Conservation (phyloP, 2,888 invertebrate species). For the Epinotia nisella region DNA sequence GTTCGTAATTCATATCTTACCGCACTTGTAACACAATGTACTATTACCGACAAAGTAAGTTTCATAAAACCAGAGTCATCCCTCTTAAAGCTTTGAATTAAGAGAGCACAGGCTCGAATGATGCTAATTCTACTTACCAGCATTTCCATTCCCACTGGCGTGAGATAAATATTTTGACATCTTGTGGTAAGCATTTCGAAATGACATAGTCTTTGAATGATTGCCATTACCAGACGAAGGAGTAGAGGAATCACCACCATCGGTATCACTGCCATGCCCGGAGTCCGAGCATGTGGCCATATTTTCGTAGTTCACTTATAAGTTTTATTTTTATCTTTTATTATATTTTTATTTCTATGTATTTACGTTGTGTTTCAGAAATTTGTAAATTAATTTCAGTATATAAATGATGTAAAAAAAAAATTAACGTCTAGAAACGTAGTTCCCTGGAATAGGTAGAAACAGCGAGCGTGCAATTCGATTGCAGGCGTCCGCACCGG, state of each 20-base stretch:
- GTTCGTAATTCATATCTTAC: too few relatives aligned
- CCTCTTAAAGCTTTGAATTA: too few relatives aligned
- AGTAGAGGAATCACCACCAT: conserved; percentile 43
- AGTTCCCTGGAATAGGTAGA: not conserved
- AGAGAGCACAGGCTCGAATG: not conserved
- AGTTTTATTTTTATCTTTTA: not conserved
- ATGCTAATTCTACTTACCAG: conserved; percentile 45
- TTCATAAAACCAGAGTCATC: too few relatives aligned
- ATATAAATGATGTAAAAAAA: not conserved
- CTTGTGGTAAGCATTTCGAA: conserved; percentile 52
- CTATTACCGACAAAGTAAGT: too few relatives aligned
- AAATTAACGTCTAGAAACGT: not conserved
- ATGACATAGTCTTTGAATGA: conserved; percentile 45
- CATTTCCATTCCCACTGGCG: conserved; percentile 46
- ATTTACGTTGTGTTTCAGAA: not conserved
- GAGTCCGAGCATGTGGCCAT: conserved; percentile 42
- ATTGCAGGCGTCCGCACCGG: conserved; percentile 53
- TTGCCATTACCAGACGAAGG: conserved; percentile 40
- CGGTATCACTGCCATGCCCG: conserved; percentile 45
- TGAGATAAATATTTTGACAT: conserved; percentile 51
- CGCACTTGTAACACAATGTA: too few relatives aligned
- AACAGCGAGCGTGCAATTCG: conserved; percentile 5
- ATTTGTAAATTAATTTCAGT: not conserved
- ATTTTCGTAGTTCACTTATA: conserved; percentile 11
- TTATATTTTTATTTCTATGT: too few relatives aligned